phyloP scores from a whole-genome alignment of 1,140 invertebrate species.

The Phenacoccus solenopsis region DNA sequence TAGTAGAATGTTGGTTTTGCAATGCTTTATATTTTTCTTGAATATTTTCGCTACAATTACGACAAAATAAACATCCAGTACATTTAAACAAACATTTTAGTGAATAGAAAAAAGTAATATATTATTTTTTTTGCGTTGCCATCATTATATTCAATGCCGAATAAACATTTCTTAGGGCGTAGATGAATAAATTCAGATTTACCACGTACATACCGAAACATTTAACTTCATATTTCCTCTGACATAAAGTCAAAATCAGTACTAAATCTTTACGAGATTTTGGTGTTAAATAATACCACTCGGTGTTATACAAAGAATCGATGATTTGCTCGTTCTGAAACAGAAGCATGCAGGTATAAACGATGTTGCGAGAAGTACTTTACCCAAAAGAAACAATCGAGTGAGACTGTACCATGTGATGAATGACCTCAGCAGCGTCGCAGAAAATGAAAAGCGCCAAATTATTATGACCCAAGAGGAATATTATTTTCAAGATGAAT shows the following conservation, averaged over 20 bases:
- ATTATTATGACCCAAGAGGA: background rate
- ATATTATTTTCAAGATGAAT: background rate
- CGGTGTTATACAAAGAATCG: background rate
- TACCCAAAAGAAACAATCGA: background rate
- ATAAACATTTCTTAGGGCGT: background rate
- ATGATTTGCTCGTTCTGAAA: background rate
- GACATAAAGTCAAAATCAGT: background rate
- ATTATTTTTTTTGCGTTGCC: background rate
- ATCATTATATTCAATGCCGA: background rate
- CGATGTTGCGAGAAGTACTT: too few relatives aligned
- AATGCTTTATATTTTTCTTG: too few relatives aligned
- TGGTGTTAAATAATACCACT: background rate
- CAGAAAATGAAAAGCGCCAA: background rate
- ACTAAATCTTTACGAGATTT: background rate
- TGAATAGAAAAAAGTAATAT: too few relatives aligned
- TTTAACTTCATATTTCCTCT: background rate
- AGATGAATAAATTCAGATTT: background rate
- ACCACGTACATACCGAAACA: background rate
- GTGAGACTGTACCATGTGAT: background rate
- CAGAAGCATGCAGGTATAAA: too few relatives aligned
- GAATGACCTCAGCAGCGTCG: background rate
- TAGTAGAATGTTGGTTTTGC: too few relatives aligned
- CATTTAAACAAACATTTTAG: too few relatives aligned
- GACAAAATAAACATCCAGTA: too few relatives aligned
- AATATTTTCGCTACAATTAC: too few relatives aligned